phyloP scores from a whole-genome alignment of 2,113 vertebrate species.

The Mus musculus region GRCm39 chr7:72550001-72550500 shows the following conservation, averaged over 20 bases:
- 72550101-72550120: not conserved
- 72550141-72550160: not conserved
- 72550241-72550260: not conserved
- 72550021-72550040: not conserved
- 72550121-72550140: conserved; percentile 32
- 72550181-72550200: not conserved
- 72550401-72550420: not conserved
- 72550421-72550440: not conserved
- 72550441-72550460: not conserved
- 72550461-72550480: not conserved
- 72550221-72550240: not conserved
- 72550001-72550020: not conserved
- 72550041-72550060: not conserved
- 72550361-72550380: not conserved
- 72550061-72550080: too few species aligned
- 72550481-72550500: not conserved
- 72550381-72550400: not conserved
- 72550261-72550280: not conserved
- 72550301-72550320: not conserved
- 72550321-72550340: not conserved
- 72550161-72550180: not conserved
- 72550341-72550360: not conserved
- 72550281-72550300: not conserved
- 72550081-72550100: not conserved
- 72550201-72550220: not conserved